Evolutionary conservation across 2,113 vertebrate species (phyloP).

Genomic region (Terrapene triunguis): DNA sequence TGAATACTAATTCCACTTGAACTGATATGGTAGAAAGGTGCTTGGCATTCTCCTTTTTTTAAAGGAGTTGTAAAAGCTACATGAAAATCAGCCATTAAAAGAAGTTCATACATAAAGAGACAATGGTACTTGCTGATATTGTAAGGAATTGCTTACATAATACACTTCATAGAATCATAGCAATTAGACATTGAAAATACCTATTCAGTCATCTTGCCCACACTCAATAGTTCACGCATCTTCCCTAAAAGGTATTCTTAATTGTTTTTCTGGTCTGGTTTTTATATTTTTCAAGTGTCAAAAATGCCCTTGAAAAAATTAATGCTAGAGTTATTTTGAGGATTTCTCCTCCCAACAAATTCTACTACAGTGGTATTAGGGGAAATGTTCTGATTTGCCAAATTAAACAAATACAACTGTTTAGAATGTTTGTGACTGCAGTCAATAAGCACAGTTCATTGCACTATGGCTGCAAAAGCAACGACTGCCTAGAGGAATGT

Average conservation of each 20-base stretch:
- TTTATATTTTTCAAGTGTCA: neutral
- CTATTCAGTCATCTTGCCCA: neutral
- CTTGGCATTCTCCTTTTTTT: neutral
- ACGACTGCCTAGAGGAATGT: neutral
- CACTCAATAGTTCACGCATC: slow-evolving; percentile 14
- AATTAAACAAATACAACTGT: neutral
- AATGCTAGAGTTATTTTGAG: neutral
- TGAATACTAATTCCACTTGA: slow-evolving; percentile 53
- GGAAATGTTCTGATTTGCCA: neutral
- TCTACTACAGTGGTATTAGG: neutral
- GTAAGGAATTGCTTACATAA: neutral
- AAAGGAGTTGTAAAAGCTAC: slow-evolving; percentile 18
- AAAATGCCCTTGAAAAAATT: neutral
- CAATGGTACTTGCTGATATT: neutral
- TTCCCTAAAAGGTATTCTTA: neutral
- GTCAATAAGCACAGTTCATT: neutral
- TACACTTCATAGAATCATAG: neutral
- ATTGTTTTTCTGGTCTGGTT: slow-evolving; percentile 1
- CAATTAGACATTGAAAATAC: slow-evolving; percentile 31
- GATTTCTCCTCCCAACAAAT: neutral
- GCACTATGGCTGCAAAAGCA: neutral
- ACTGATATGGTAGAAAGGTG: neutral
- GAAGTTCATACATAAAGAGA: neutral
- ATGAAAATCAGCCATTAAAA: slow-evolving; percentile 11
- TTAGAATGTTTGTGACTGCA: neutral